Percentiles rank a stretch among this genome's conserved stretches.
Conservation (phyloP, 2,113 vertebrate species). For the Ovis aries region DNA sequence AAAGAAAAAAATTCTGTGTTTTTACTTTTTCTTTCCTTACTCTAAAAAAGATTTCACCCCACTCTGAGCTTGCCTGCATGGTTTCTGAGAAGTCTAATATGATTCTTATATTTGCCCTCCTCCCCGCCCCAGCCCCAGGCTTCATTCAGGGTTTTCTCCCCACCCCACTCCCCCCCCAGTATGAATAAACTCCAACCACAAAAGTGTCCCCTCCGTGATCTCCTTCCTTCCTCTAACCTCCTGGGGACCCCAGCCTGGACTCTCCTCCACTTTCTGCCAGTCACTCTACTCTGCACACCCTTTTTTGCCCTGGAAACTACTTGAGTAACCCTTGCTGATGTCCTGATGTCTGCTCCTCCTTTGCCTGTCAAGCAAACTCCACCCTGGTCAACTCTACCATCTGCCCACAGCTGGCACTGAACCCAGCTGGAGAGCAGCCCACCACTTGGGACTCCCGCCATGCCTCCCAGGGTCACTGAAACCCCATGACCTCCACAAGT, state of each 20-base stretch:
- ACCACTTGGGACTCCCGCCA: neutral
- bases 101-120: neutral
- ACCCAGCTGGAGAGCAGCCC: neutral
- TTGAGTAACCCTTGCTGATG: neutral
- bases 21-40: neutral
- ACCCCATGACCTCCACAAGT: neutral
- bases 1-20: neutral
- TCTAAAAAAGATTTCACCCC: neutral
- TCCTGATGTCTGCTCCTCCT: neutral
- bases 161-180: neutral
- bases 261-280: neutral
- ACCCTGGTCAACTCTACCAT: neutral
- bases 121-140: neutral
- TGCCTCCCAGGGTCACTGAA: neutral
- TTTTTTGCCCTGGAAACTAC: neutral
- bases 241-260: neutral
- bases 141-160: neutral
- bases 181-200: neutral
- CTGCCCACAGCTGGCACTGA: neutral
- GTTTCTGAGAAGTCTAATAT: neutral
- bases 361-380: neutral
- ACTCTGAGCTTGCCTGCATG: neutral
- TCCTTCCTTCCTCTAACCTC: neutral
- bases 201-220: accelerated
- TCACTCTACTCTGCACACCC: neutral